Evolutionary conservation across 2,888 invertebrate genomes (phyloP).

Genomic region (Poecilus cupreus): DNA sequence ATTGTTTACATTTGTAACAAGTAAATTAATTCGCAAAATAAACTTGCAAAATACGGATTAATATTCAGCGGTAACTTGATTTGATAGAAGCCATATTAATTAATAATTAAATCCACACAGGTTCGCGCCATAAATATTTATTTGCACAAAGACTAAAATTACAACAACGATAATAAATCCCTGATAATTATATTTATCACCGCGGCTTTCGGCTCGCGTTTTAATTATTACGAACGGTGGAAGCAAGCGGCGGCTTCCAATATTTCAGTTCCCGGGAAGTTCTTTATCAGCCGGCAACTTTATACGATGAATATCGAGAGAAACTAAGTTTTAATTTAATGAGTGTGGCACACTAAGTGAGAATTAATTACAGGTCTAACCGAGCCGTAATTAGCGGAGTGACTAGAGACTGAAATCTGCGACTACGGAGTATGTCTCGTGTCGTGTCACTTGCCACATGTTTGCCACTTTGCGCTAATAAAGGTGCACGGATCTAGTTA

Average conservation of each 20-base stretch:
- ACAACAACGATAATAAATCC: constrained; percentile 3
- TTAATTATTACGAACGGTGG: constrained; percentile 14
- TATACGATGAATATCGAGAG: constrained; percentile 44
- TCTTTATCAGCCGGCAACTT: constrained; percentile 42
- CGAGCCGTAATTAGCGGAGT: constrained; percentile 34
- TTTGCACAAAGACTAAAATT: not conserved
- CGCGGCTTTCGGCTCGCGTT: not conserved
- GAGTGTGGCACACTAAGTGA: constrained; percentile 29
- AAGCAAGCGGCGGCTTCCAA: constrained; percentile 13
- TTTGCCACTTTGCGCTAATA: not conserved
- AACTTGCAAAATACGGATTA: too few relatives aligned
- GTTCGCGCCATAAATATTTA: not conserved
- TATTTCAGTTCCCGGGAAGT: constrained; percentile 29
- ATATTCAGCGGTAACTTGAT: too few relatives aligned
- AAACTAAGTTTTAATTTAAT: constrained; percentile 54
- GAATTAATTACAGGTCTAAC: constrained; percentile 50
- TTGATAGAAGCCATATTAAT: too few relatives aligned
- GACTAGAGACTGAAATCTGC: constrained; percentile 8
- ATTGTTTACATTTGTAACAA: too few relatives aligned
- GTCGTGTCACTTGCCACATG: constrained; percentile 16
- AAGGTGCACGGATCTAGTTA: too few relatives aligned
- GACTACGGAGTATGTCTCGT: not conserved
- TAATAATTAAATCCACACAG: too few relatives aligned
- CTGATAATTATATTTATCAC: constrained; percentile 38
- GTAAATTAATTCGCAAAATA: too few relatives aligned